Evolutionary conservation across 2,797 vertebrate genomes (phyloP).

Genomic region (Carcharodon carcharias): DNA sequence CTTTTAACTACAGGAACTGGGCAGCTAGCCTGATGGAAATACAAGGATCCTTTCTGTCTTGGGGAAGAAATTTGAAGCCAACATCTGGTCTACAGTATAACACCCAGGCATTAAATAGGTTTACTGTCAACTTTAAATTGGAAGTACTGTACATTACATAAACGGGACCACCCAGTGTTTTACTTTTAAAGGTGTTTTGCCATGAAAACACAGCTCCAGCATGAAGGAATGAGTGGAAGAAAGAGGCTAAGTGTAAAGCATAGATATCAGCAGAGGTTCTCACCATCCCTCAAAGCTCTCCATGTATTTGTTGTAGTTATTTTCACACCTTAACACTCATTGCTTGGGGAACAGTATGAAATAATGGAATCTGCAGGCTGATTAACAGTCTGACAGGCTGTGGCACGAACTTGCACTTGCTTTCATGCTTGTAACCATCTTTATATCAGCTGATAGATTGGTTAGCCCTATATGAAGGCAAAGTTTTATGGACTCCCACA

Average conservation of each 20-base stretch:
- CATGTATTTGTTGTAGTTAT: not conserved
- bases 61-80: not conserved
- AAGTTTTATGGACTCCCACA: not conserved
- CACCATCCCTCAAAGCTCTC: not conserved
- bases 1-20: not conserved
- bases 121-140: conserved; percentile 6
- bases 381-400: not conserved
- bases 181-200: not conserved
- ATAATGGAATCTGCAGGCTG: not conserved
- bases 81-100: not conserved
- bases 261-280: not conserved
- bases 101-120: not conserved
- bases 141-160: not conserved
- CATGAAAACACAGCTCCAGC: not conserved
- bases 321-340: not conserved
- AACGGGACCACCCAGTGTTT: not conserved
- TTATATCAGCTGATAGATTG: not conserved
- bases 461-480: not conserved
- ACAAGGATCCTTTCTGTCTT: conserved; percentile 20
- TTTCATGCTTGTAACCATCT: not conserved
- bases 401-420: too few relatives aligned
- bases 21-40: not conserved
- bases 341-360: not conserved
- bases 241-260: not conserved
- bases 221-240: not conserved